Conservation (phyloP, 2,888 invertebrate genomes). For the Agapetus fuscipes region DNA sequence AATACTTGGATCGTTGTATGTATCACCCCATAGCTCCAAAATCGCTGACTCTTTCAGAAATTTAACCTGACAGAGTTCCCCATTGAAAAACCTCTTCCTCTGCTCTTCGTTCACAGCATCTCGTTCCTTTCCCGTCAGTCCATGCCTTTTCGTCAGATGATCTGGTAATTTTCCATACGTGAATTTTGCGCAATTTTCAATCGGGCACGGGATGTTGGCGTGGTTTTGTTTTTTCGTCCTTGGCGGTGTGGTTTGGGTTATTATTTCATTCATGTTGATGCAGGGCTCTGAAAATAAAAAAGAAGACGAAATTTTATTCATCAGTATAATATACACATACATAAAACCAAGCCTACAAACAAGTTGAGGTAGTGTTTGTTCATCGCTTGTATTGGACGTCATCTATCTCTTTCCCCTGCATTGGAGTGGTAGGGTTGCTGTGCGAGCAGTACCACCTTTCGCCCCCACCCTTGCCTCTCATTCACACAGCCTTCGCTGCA, state of each 20-base stretch:
- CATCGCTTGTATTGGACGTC: too few species aligned
- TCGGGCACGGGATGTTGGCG: conserved; percentile 45
- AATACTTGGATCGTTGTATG: conserved; percentile 42
- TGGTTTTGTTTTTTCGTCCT: conserved; percentile 46
- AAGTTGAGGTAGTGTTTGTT: too few species aligned
- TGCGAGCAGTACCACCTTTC: conserved; percentile 1
- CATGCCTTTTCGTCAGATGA: conserved; percentile 43
- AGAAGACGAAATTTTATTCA: neutral
- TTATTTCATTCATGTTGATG: conserved; percentile 10
- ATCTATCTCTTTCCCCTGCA: too few species aligned
- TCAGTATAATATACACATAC: neutral
- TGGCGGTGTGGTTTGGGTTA: conserved; percentile 27
- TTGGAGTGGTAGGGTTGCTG: neutral
- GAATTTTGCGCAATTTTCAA: conserved; percentile 44
- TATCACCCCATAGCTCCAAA: conserved; percentile 42
- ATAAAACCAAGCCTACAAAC: neutral
- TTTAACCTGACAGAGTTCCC: conserved; percentile 44
- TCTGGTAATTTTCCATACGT: conserved; percentile 45
- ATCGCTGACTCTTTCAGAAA: conserved; percentile 44
- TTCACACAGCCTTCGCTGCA: conserved; percentile 2
- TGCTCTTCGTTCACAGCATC: conserved; percentile 44
- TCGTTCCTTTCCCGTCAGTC: conserved; percentile 40
- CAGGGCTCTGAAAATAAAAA: conserved; percentile 5
- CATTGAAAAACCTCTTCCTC: conserved; percentile 43
- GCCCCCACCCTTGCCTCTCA: too few species aligned